These are phyloP conservation scores for Andrena bucephala DNA, from an alignment of 2,888 invertebrate genomes.

Conservation along the genomic window DNA sequence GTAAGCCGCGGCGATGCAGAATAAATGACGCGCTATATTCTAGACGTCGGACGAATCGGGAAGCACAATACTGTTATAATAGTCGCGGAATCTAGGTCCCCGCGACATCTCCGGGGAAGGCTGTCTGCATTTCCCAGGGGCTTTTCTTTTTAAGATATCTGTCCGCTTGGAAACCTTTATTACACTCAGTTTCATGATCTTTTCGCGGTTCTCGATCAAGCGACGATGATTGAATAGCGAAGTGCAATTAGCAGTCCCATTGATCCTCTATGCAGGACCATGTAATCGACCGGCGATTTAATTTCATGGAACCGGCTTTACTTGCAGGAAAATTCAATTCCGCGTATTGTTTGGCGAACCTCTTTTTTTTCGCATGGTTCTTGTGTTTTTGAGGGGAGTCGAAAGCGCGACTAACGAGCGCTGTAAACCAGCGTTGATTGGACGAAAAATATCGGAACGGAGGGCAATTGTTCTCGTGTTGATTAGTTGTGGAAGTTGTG, in stretches of 20 bases:
- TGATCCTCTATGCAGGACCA: neutral
- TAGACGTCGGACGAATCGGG: constrained; percentile 15
- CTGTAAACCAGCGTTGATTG: neutral
- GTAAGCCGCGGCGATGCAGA: constrained; percentile 37
- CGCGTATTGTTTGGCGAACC: neutral
- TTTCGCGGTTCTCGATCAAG: neutral
- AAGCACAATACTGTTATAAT: constrained; percentile 12
- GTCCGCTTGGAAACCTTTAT: neutral
- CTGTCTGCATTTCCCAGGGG: neutral
- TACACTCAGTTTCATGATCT: neutral
- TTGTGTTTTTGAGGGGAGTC: neutral
- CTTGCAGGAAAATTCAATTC: neutral
- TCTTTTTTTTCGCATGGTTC: neutral
- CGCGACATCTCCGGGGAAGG: neutral
- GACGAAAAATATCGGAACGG: constrained; percentile 14
- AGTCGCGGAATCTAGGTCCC: neutral
- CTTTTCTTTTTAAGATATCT: no score
- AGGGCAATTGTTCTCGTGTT: neutral
- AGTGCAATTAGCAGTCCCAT: neutral
- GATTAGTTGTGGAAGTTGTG: neutral
- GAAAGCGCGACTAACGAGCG: neutral
- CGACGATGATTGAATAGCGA: neutral
- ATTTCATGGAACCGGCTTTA: neutral
- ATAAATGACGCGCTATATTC: constrained; percentile 21
- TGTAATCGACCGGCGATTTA: neutral